A percentile compares a stretch with the other conserved stretches of the same genome.
phyloP scores from a whole-genome alignment of 2,888 invertebrate genomes.

The Amphipoea oculea region DNA sequence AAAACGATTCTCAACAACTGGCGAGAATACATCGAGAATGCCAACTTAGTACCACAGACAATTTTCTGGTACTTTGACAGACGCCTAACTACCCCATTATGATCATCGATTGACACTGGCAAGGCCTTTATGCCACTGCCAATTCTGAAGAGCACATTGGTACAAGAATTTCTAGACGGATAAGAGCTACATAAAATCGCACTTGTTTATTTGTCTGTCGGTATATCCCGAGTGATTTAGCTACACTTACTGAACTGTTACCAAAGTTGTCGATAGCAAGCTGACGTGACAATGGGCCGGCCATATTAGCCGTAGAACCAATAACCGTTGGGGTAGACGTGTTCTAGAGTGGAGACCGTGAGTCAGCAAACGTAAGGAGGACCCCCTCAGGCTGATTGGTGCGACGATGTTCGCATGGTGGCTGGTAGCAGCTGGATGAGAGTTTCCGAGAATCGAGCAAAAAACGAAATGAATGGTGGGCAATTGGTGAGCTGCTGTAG shows the following conservation, averaged over 20 bases:
- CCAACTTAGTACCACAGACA: constrained; percentile 7
- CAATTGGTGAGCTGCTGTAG: neutral
- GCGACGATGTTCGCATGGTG: neutral
- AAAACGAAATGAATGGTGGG: neutral
- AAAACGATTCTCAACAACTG: too few species aligned
- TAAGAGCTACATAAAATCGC: neutral
- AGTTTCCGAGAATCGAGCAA: neutral
- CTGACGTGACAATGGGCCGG: neutral
- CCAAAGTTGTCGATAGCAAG: neutral
- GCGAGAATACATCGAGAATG: constrained; percentile 7
- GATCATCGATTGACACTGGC: constrained; percentile 24
- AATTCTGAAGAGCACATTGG: constrained; percentile 16
- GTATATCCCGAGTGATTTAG: neutral
- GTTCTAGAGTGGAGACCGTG: neutral
- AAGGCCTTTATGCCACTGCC: constrained; percentile 20
- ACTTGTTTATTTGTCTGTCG: neutral
- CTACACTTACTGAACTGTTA: neutral
- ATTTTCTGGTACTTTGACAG: constrained; percentile 20
- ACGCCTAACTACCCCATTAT: constrained; percentile 41
- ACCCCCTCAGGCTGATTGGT: neutral
- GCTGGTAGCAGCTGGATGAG: neutral
- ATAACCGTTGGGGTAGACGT: neutral
- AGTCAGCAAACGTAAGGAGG: neutral
- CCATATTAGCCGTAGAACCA: neutral
- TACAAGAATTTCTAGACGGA: neutral